A percentile compares a stretch with the other conserved stretches of the same genome.
These are phyloP conservation scores for Orthosia gracilis DNA, from an alignment of 2,888 invertebrate species.

Conservation along the genomic window DNA sequence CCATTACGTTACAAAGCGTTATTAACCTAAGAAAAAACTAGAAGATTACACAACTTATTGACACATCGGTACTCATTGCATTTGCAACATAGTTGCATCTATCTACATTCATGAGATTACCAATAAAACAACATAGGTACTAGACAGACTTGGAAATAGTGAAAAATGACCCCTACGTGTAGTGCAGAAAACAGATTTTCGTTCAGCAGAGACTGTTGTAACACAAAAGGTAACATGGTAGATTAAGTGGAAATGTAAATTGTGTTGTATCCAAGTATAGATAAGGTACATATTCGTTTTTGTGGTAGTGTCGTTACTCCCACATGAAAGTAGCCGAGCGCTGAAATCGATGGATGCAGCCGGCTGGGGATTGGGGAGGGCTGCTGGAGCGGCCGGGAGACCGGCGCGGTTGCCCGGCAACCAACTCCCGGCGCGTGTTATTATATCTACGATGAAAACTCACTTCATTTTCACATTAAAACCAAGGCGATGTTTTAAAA, in stretches of 20 bases:
- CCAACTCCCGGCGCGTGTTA: slow-evolving; percentile 59
- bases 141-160: slow-evolving; percentile 4
- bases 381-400: slow-evolving; percentile 59
- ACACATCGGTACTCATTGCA: slow-evolving; percentile 36
- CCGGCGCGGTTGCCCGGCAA: slow-evolving; percentile 63
- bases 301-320: slow-evolving; percentile 11
- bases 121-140: slow-evolving; percentile 45
- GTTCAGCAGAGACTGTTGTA: slow-evolving; percentile 17
- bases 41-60: slow-evolving; percentile 44
- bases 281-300: slow-evolving; percentile 46
- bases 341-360: slow-evolving; percentile 64
- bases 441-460: slow-evolving; percentile 55
- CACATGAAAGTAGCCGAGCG: slow-evolving; percentile 27
- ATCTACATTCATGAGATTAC: slow-evolving; percentile 53
- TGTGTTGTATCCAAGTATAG: neutral
- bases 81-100: slow-evolving; percentile 55
- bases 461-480: slow-evolving; percentile 37
- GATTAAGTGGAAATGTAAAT: slow-evolving; percentile 17
- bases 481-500: slow-evolving; percentile 15
- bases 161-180: slow-evolving; percentile 44
- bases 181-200: slow-evolving; percentile 48
- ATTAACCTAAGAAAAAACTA: slow-evolving; percentile 42
- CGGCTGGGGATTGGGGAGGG: slow-evolving; percentile 65
- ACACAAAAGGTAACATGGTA: slow-evolving; percentile 31
- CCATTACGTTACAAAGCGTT: slow-evolving; percentile 15